Percentiles rank a stretch among this genome's conserved stretches.
phyloP scores from a whole-genome alignment of 1,140 invertebrate species.

The Hylaeus volcanicus region DNA sequence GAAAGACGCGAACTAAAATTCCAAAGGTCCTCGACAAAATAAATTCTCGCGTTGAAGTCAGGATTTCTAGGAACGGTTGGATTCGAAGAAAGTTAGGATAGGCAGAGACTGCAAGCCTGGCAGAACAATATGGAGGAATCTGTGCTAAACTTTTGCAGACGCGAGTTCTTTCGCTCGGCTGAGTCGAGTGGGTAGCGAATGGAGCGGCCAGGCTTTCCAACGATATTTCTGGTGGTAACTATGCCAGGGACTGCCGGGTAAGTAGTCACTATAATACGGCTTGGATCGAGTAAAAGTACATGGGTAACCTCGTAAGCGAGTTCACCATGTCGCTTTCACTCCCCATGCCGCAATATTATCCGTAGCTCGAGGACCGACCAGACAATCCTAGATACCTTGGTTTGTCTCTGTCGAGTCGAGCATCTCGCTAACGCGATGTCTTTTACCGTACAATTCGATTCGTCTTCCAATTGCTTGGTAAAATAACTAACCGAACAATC shows the following conservation, averaged over 20 bases:
- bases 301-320: conserved; percentile 69
- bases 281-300: conserved; percentile 75
- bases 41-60: too few species aligned
- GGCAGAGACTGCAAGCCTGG: background rate
- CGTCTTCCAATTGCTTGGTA: too few species aligned
- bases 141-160: conserved; percentile 20
- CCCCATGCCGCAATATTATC: conserved; percentile 66
- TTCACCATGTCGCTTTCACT: conserved; percentile 77
- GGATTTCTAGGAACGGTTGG: too few species aligned
- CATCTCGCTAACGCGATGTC: too few species aligned
- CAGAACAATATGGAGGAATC: conserved; percentile 25
- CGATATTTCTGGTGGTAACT: conserved; percentile 70
- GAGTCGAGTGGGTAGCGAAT: conserved; percentile 58
- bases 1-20: too few species aligned
- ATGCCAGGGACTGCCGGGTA: conserved; percentile 70
- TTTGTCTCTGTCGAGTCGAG: too few species aligned
- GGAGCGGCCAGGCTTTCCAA: conserved; percentile 58
- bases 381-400: conserved; percentile 34
- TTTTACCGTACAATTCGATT: too few species aligned
- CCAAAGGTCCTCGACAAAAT: too few species aligned
- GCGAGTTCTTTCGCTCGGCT: conserved; percentile 4
- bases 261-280: conserved; percentile 65
- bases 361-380: conserved; percentile 58
- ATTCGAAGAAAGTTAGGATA: background rate
- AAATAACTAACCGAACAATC: too few species aligned